Evolutionary conservation across 2,888 invertebrate genomes (phyloP), one percentile per base, ranked within the genome.

Genomic region (Drosophila buzzatii): DNA sequence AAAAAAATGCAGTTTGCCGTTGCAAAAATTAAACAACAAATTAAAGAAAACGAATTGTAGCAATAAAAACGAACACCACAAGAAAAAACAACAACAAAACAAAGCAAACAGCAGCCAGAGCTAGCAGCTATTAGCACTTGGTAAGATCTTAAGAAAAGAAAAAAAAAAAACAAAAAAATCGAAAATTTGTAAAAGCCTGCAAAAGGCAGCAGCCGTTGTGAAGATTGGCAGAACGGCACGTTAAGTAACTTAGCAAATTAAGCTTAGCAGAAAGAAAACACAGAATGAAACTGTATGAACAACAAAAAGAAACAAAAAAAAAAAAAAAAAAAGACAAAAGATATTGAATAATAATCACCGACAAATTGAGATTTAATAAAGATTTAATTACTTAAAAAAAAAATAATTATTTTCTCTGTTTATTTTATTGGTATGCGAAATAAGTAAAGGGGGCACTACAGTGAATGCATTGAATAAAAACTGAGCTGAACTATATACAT

Each of bases 261-360:
- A 78, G 76, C 74, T 56, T 53, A 79, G 65, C 47, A 52, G 73
- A 67, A 42, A 68, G 47, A 56, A 72, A 65, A 62, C 45, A 64
- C 39, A 55, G 47, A 47, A 53, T 16, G 41, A 60, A 60, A 53
- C 45, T 68, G 69, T 59, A 53, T 14, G 52, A 64, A 64, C 18
- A 51, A 64, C 58, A 64, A 64, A n/a, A 51, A 58, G 47, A 62
- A 60, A 35, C 57, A 31, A 31, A 9, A 49, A 31, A 49, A 31
- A 52, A 62, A 64, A 44, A 60, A 61, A 70, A 55, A 65, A 64
- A 70, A 57, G 53, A 75, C 52, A 65, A 74, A 78, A 78, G 73
- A 90, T 90, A 91, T 90, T 91, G 84, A 85, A 90, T 86, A 79
- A 90, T 87, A 90, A 89, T 89, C 81, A 82, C 85, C 85, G 86